These are phyloP conservation scores for Phenacoccus solenopsis DNA, from an alignment of 1,140 invertebrate genomes.

Conservation along the genomic window DNA sequence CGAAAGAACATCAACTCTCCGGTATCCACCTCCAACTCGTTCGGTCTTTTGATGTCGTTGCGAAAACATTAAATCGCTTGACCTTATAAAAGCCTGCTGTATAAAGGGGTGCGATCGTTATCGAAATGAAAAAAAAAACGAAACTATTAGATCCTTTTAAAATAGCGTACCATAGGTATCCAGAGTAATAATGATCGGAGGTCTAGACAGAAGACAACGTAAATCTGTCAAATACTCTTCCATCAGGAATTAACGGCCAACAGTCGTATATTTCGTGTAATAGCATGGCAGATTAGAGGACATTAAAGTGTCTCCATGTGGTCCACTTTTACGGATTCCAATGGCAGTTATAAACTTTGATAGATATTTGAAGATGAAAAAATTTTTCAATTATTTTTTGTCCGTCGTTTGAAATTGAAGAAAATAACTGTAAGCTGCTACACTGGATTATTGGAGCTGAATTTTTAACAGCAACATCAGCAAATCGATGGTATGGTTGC, in stretches of 20 bases:
- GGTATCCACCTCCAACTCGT: neutral
- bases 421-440: no score
- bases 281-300: neutral
- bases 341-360: neutral
- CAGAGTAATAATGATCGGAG: neutral
- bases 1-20: neutral
- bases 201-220: slow-evolving; percentile 1
- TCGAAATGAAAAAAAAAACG: neutral
- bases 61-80: neutral
- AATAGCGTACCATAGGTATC: no score
- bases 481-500: no score
- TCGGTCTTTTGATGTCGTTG: neutral
- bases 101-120: neutral
- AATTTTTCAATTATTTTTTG: neutral
- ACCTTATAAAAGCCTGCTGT: neutral
- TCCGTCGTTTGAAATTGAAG: no score
- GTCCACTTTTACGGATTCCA: neutral
- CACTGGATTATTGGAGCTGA: no score
- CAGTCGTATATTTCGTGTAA: neutral
- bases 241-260: neutral
- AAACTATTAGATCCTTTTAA: no score
- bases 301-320: neutral
- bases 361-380: neutral
- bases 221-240: neutral
- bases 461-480: no score